Percentiles rank a stretch among this genome's conserved stretches.
phyloP scores from a whole-genome alignment of 2,888 invertebrate species.

The Nephrotoma flavescens region DNA sequence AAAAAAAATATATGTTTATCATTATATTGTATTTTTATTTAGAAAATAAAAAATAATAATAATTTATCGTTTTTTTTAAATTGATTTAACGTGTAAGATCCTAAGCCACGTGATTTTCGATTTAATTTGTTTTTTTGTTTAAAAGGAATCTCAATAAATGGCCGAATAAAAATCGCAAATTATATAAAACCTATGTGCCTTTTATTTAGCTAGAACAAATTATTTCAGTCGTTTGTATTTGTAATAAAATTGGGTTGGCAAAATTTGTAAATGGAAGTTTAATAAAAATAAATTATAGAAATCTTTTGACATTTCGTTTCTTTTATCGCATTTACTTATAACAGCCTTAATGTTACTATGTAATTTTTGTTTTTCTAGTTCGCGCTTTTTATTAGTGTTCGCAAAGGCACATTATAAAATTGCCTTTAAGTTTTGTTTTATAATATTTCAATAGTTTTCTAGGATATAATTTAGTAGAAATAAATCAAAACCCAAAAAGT shows the following conservation, averaged over 20 bases:
- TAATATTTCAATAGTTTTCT: neutral
- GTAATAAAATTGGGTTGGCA: neutral
- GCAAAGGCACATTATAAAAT: neutral
- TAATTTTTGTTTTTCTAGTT: neutral
- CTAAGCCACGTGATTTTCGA: neutral
- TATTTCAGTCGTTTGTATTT: neutral
- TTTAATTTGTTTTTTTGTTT: neutral
- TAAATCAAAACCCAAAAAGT: neutral
- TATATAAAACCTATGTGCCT: neutral
- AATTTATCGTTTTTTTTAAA: neutral
- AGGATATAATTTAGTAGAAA: neutral
- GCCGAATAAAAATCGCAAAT: neutral
- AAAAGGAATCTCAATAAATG: neutral
- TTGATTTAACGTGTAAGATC: neutral
- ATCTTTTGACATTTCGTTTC: neutral
- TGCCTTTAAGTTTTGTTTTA: neutral
- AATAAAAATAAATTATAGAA: neutral
- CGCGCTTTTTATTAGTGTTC: neutral
- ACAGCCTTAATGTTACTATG: neutral
- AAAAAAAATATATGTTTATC: neutral
- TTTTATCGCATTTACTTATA: neutral
- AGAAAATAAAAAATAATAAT: neutral
- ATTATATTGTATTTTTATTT: neutral
- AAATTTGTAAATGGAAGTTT: neutral
- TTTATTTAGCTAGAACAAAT: neutral